Base-by-base conservation (phyloP, 2,797 vertebrate species). In the Acomys russatus region DNA sequence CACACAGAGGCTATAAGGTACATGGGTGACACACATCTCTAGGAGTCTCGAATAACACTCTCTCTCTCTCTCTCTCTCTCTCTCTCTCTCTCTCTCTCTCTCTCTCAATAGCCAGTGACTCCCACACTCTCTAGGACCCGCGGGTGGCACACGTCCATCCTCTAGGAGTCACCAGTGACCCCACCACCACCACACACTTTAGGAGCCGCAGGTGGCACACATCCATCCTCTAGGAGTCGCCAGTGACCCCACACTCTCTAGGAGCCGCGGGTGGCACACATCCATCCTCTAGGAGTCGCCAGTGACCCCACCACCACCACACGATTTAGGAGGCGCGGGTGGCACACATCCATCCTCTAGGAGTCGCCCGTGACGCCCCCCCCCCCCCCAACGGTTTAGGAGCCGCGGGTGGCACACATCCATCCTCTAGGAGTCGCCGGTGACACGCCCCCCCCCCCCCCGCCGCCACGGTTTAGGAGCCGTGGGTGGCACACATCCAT, bases 391-490 rank as follows among this genome's bases (percentile, higher is more conserved):
- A n/a, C n/a, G n/a, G n/a, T n/a, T n/a, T n/a, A n/a, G n/a, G n/a
- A n/a, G n/a, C n/a, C n/a, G n/a, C n/a, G n/a, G n/a, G n/a, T n/a
- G n/a, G n/a, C n/a, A n/a, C n/a, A n/a, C n/a, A n/a, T n/a, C n/a
- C n/a, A n/a, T n/a, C n/a, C n/a, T n/a, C 7, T 78, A 33, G 51
- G 49, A 54, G 76, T 18, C 49, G 0, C 15, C 1, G 0, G 28
- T 33, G 49, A 8, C n/a, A n/a, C n/a, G 17, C 12, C 17, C n/a
- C n/a, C n/a, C n/a, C n/a, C n/a, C n/a, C n/a, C n/a, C n/a, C n/a
- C n/a, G n/a, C 54, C 28, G 2, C n/a, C n/a, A n/a, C n/a, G n/a
- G n/a, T n/a, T n/a, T 35, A 35, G 70, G 70, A 35, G n/a, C 35
- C 1, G 6, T 0, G n/a, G n/a, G n/a, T n/a, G n/a, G n/a, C n/a